phyloP scores from a whole-genome alignment of 2,888 invertebrate genomes.

The Lamproptera curius region DNA sequence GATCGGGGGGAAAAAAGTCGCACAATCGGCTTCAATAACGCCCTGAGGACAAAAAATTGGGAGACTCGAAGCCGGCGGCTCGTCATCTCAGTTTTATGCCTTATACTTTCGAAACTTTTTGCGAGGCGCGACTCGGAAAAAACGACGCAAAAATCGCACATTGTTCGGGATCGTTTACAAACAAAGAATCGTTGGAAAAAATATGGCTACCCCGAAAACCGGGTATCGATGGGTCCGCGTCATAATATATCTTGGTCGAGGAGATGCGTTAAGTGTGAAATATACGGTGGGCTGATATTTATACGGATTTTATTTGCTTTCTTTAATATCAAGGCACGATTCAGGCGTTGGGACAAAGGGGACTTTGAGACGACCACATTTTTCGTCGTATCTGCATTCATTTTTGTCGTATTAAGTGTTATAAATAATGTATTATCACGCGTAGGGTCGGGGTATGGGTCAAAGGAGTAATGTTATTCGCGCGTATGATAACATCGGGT shows the following conservation, averaged over 20 bases:
- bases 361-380: conserved; percentile 49
- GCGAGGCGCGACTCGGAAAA: conserved; percentile 30
- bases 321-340: conserved; percentile 60
- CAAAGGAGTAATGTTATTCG: conserved; percentile 61
- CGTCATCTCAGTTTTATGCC: conserved; percentile 39
- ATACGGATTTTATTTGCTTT: conserved; percentile 73
- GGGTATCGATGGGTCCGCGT: conserved; percentile 51
- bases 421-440: conserved; percentile 78
- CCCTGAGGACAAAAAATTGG: conserved; percentile 21
- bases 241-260: conserved; percentile 71
- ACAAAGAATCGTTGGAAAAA: conserved; percentile 49
- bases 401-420: conserved; percentile 68
- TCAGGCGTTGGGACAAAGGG: conserved; percentile 32
- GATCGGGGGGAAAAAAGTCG: conserved; percentile 26
- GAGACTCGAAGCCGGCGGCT: conserved; percentile 24
- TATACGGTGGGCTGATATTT: conserved; percentile 73
- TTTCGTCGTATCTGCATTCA: conserved; percentile 72
- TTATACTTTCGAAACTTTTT: conserved; percentile 35
- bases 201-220: conserved; percentile 45
- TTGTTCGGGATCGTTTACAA: conserved; percentile 65
- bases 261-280: conserved; percentile 67
- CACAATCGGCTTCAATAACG: conserved; percentile 28
- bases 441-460: conserved; percentile 46
- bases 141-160: conserved; percentile 47
- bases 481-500: conserved; percentile 36